These are phyloP conservation scores for Rhombomys opimus DNA, from an alignment of 2,113 vertebrate genomes.

Conservation along the genomic window DNA sequence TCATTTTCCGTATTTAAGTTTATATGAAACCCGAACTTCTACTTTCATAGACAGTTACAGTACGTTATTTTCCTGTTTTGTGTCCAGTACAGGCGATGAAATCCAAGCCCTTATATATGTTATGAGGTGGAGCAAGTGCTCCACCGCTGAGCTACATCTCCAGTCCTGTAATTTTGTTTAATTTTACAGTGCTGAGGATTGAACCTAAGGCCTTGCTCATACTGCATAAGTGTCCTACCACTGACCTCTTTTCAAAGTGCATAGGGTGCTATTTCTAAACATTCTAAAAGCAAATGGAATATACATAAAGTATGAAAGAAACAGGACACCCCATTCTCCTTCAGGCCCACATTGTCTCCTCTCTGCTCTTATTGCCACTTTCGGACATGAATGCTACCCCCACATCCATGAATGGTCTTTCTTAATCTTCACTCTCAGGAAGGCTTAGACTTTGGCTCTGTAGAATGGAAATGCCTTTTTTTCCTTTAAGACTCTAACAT, in stretches of 20 bases:
- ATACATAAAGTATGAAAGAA: background rate
- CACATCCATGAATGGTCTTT: background rate
- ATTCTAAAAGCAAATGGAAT: background rate
- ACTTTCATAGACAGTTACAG: background rate
- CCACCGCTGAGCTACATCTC: too few relatives aligned
- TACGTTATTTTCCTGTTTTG: background rate
- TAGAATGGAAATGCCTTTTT: background rate
- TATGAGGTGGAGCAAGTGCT: background rate
- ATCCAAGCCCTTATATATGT: background rate
- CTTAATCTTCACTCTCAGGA: background rate
- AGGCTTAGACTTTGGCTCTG: constrained; percentile 12
- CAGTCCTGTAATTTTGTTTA: background rate
- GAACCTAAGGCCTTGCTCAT: background rate
- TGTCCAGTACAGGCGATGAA: too few relatives aligned
- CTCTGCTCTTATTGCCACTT: background rate
- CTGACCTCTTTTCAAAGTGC: background rate
- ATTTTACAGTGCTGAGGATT: background rate
- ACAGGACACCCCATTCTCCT: background rate
- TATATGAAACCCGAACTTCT: background rate
- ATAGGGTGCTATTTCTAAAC: constrained; percentile 6
- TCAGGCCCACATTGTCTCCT: background rate
- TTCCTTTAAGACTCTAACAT: background rate
- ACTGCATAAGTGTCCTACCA: background rate
- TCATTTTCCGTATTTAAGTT: constrained; percentile 42
- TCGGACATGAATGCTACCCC: background rate